These are phyloP conservation scores for Halichondria panicea DNA, from an alignment of 37 sponge, comb jelly and placozoan genomes.

Conservation along the genomic window DNA sequence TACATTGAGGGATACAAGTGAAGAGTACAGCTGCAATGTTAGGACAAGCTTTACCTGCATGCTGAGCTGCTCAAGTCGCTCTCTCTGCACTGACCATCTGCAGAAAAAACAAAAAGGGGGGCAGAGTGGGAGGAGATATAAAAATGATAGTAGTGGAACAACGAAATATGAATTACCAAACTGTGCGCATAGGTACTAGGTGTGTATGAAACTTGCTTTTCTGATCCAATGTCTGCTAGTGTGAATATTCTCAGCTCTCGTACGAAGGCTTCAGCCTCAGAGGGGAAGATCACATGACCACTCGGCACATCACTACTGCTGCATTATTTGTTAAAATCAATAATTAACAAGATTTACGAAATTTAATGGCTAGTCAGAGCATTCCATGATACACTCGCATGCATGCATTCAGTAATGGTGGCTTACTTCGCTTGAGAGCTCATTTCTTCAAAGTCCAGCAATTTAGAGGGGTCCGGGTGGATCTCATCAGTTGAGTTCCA, in stretches of 20 bases:
- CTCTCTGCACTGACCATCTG: conserved; percentile 82
- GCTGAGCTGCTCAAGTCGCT: conserved; percentile 70
- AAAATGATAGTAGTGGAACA: not conserved
- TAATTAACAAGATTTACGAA: not conserved
- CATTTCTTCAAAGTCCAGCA: too few relatives aligned
- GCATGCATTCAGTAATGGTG: too few relatives aligned
- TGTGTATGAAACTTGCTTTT: conserved; percentile 30
- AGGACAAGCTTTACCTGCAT: conserved; percentile 43
- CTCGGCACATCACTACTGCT: too few relatives aligned
- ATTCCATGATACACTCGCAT: too few relatives aligned
- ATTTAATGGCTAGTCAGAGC: too few relatives aligned
- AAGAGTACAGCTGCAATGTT: not conserved
- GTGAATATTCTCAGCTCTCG: conserved; percentile 37
- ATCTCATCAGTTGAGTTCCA: too few relatives aligned
- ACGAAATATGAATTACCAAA: not conserved
- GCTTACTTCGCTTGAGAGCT: too few relatives aligned
- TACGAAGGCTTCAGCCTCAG: conserved; percentile 74
- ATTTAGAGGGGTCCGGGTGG: too few relatives aligned
- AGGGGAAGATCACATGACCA: conserved; percentile 58
- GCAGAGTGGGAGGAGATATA: too few relatives aligned
- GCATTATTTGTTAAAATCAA: not conserved
- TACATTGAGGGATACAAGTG: not conserved
- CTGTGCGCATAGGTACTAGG: not conserved
- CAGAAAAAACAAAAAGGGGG: not conserved
- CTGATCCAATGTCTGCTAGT: conserved; percentile 65